Percentiles rank a stretch among this genome's conserved stretches.
Conservation (phyloP, 2,797 vertebrate species). For the Pyrocephalus nanus region DNA sequence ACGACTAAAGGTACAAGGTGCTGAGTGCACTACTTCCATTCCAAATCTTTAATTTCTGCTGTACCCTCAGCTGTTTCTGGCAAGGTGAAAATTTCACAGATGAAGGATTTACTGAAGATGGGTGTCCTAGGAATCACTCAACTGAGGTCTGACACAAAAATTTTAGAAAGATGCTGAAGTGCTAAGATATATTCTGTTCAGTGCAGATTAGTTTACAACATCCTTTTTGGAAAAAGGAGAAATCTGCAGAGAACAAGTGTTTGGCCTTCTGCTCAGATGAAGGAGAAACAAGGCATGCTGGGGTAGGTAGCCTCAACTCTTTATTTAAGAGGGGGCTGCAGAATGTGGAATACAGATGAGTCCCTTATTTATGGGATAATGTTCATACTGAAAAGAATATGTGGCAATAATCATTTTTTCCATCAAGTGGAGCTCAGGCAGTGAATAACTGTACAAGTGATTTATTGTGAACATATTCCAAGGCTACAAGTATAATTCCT, state of each 20-base stretch:
- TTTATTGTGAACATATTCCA: constrained; percentile 23
- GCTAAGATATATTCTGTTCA: not conserved
- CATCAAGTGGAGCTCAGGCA: constrained; percentile 3
- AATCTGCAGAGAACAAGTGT: not conserved
- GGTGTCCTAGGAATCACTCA: not conserved
- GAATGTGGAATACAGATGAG: not conserved
- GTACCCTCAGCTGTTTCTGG: not conserved
- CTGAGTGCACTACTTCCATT: not conserved
- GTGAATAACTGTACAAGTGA: constrained; percentile 3
- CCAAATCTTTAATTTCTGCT: not conserved
- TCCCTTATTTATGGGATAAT: constrained; percentile 35
- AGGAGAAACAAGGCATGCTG: constrained; percentile 50
- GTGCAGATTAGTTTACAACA: not conserved
- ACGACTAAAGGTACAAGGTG: not conserved
- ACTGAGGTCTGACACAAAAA: not conserved
- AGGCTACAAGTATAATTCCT: constrained; percentile 16
- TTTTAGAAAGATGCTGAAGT: not conserved
- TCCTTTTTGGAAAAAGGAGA: not conserved
- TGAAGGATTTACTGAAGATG: not conserved
- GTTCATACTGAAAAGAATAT: constrained; percentile 16
- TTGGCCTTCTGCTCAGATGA: constrained; percentile 61
- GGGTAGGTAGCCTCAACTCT: not conserved
- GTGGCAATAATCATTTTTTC: constrained; percentile 45
- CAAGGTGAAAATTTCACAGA: not conserved
- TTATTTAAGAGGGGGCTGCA: not conserved